These are phyloP conservation scores for Rhyacophila evoluta DNA, from an alignment of 2,888 invertebrate genomes.

Conservation along the genomic window DNA sequence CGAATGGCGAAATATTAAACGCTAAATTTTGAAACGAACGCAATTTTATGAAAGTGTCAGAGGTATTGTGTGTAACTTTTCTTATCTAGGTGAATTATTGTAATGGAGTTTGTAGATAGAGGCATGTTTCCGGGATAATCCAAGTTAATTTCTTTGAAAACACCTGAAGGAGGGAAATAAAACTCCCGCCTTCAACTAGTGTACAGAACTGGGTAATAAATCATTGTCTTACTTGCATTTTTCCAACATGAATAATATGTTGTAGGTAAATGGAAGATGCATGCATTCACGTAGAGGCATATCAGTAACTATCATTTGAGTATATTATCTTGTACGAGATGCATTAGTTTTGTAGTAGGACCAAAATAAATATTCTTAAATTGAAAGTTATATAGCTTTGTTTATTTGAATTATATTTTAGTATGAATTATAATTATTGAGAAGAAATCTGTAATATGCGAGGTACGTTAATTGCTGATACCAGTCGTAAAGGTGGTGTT, in stretches of 20 bases:
- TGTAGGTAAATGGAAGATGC: background rate
- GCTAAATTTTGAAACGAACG: background rate
- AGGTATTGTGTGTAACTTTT: slow-evolving; percentile 19
- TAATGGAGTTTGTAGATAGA: slow-evolving; percentile 22
- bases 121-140: background rate
- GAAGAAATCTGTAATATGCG: too few species aligned
- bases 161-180: slow-evolving; percentile 11
- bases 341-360: too few species aligned
- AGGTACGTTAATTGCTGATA: too few species aligned
- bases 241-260: slow-evolving; percentile 7
- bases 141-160: background rate
- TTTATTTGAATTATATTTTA: too few species aligned
- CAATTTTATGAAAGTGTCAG: slow-evolving; percentile 15
- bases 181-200: slow-evolving; percentile 17
- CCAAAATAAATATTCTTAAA: too few species aligned
- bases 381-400: too few species aligned
- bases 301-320: too few species aligned
- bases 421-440: too few species aligned
- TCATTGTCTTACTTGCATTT: slow-evolving; percentile 10
- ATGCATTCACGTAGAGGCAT: too few species aligned
- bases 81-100: slow-evolving; percentile 18
- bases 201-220: background rate
- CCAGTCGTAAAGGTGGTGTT: too few species aligned
- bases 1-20: too few species aligned
- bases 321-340: too few species aligned